Evolutionary conservation across 2,888 invertebrate species (phyloP).

Genomic region (Eristalis tenax): DNA sequence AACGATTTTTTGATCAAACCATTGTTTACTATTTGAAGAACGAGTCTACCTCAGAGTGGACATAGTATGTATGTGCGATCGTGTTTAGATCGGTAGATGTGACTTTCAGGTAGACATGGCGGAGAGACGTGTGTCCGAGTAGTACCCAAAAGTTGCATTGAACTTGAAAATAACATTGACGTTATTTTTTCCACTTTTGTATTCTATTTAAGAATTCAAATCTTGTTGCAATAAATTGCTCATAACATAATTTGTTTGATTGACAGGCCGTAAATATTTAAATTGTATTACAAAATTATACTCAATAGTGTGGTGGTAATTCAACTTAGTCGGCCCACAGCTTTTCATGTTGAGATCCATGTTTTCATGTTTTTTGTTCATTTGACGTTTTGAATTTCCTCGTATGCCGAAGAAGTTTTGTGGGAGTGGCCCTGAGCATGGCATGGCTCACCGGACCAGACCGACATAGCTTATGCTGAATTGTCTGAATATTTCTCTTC

Average conservation of each 20-base stretch:
- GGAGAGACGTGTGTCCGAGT: neutral
- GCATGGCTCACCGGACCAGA: constrained; percentile 15
- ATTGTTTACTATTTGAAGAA: constrained; percentile 41
- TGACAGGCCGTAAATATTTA: constrained; percentile 54
- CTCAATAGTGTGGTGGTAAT: neutral
- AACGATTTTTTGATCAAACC: constrained; percentile 66
- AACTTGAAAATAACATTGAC: constrained; percentile 32
- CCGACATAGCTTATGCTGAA: neutral
- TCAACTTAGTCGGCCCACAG: neutral
- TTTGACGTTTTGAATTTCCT: constrained; percentile 32
- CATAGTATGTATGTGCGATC: neutral
- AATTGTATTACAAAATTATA: constrained; percentile 29
- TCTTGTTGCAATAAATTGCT: constrained; percentile 47
- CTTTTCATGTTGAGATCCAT: neutral
- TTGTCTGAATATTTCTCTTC: neutral
- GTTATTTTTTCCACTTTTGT: neutral
- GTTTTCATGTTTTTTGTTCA: constrained; percentile 1
- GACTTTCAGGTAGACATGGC: neutral
- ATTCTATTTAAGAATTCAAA: constrained; percentile 31
- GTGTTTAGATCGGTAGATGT: neutral
- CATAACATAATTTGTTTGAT: constrained; percentile 47
- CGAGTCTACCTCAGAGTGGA: constrained; percentile 1
- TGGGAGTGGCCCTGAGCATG: constrained; percentile 44
- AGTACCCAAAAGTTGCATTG: constrained; percentile 35
- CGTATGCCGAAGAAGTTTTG: constrained; percentile 19